Conservation (phyloP, 2,888 invertebrate species). For the Apomyelois bistriatella region DNA sequence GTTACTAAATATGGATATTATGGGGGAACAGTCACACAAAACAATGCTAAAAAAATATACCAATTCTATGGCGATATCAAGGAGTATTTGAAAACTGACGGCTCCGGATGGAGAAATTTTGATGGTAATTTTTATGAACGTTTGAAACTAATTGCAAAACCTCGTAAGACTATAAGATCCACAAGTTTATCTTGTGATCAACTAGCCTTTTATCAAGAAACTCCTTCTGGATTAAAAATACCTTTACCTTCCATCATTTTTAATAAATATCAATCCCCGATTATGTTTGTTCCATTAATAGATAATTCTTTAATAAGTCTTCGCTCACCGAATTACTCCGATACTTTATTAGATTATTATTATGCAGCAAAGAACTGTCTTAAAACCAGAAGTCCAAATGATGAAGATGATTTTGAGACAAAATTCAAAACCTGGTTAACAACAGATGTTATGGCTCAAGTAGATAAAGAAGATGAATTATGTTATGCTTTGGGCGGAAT, state of each 20-base stretch:
- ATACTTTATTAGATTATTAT: conserved; percentile 79
- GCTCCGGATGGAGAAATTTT: conserved; percentile 77
- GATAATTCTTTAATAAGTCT: conserved; percentile 45
- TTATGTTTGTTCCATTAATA: conserved; percentile 82
- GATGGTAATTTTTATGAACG: conserved; percentile 36
- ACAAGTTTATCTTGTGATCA: conserved; percentile 42
- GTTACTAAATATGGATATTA: conserved; percentile 81
- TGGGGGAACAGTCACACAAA: conserved; percentile 78
- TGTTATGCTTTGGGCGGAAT: conserved; percentile 79
- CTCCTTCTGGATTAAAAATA: conserved; percentile 42
- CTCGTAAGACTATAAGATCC: conserved; percentile 26
- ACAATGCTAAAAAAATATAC: conserved; percentile 74
- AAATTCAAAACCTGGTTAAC: conserved; percentile 78
- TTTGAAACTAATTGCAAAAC: conserved; percentile 39
- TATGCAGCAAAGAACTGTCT: conserved; percentile 75
- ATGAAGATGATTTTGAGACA: conserved; percentile 64
- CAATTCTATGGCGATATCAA: conserved; percentile 80
- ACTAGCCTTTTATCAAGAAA: conserved; percentile 52
- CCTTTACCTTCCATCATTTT: conserved; percentile 82
- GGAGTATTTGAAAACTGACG: conserved; percentile 78
- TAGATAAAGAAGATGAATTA: conserved; percentile 79
- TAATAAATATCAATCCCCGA: conserved; percentile 55
- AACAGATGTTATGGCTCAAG: conserved; percentile 69
- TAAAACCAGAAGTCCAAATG: conserved; percentile 43
- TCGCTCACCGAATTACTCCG: conserved; percentile 38